Evolutionary conservation across 2,113 vertebrate genomes (phyloP).

Genomic region (Pelecanus crispus): DNA sequence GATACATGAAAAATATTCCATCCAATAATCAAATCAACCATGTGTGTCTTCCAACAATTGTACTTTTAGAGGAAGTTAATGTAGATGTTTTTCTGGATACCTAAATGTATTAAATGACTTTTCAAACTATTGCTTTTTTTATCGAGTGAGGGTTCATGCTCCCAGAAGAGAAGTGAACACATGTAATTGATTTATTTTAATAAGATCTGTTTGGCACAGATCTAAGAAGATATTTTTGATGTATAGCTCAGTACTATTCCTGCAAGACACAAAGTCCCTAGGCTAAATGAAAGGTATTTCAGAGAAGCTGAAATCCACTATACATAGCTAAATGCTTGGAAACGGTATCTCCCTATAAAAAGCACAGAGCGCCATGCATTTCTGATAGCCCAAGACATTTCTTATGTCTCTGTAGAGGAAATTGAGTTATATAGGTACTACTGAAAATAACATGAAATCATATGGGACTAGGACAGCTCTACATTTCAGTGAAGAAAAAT

Average conservation of each 20-base stretch:
- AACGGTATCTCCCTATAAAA: neutral
- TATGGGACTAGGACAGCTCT: neutral
- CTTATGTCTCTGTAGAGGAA: neutral
- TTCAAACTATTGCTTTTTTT: neutral
- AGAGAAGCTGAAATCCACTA: conserved; percentile 1
- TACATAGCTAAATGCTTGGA: conserved; percentile 6
- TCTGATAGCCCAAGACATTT: neutral
- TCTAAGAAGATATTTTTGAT: neutral
- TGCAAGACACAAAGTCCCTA: neutral
- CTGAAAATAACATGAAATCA: neutral
- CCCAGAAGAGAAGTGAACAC: neutral
- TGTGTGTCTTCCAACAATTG: neutral
- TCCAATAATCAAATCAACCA: neutral
- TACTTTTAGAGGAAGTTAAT: neutral
- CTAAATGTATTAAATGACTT: neutral
- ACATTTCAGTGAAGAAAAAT: neutral
- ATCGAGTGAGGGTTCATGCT: neutral
- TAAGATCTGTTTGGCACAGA: neutral
- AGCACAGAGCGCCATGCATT: neutral
- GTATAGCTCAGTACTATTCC: neutral
- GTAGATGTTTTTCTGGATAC: neutral
- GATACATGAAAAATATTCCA: neutral
- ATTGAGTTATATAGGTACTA: neutral
- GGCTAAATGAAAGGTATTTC: neutral
- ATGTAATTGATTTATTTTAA: neutral